Conservation (phyloP, 2,113 vertebrate species). For the Myanophis thanlyinensis region DNA sequence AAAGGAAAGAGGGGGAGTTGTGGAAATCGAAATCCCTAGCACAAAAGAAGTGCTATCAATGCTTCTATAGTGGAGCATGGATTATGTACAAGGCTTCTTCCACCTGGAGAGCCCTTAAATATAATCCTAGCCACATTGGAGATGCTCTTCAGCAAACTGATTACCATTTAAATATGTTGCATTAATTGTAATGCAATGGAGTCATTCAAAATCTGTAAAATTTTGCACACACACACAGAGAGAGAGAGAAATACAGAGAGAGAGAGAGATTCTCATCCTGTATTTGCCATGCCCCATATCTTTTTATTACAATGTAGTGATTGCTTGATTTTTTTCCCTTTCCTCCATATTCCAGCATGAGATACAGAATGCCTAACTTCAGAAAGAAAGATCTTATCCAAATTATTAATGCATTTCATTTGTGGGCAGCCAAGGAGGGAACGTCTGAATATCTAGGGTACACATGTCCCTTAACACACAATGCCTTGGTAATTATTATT, state of each 20-base stretch:
- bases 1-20: not conserved
- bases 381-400: not conserved
- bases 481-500: not conserved
- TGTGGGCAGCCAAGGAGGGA: not conserved
- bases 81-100: not conserved
- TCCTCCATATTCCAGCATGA: not conserved
- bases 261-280: not conserved
- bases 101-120: not conserved
- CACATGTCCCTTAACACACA: not conserved
- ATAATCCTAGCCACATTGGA: not conserved
- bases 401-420: not conserved
- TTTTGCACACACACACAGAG: not conserved
- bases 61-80: not conserved
- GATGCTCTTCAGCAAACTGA: not conserved
- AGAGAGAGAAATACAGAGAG: rapidly evolving
- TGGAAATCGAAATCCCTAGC: not conserved
- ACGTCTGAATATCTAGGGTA: not conserved
- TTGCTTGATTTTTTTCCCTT: not conserved
- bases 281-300: not conserved
- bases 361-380: not conserved
- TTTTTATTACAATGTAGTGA: not conserved
- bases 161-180: not conserved
- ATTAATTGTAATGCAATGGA: not conserved
- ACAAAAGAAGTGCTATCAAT: not conserved
- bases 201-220: not conserved